Evolutionary conservation across 1,140 invertebrate species (phyloP).

Genomic region (Apis mellifera): DNA sequence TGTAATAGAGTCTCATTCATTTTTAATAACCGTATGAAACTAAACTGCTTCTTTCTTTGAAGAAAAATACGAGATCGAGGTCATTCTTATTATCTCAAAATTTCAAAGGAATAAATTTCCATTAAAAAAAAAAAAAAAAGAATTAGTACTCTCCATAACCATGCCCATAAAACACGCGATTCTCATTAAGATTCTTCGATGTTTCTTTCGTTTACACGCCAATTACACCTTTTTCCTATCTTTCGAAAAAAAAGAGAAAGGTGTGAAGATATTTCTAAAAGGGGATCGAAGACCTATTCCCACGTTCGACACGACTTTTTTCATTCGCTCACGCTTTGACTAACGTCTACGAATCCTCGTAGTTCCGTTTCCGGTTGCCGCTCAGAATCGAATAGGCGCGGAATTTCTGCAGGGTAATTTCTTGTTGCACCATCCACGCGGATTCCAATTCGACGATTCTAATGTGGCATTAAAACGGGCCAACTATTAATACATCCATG

Average conservation of each 20-base stretch:
- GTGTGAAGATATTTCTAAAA: background rate
- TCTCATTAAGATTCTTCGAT: background rate
- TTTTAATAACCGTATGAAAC: too few relatives aligned
- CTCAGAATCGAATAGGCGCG: background rate
- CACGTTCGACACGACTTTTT: background rate
- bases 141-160: too few relatives aligned
- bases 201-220: background rate
- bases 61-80: too few relatives aligned
- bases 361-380: background rate
- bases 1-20: too few relatives aligned
- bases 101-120: too few relatives aligned
- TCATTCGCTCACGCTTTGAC: background rate
- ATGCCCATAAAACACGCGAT: too few relatives aligned
- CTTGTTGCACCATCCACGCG: slow-evolving; percentile 20
- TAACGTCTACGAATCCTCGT: too few relatives aligned
- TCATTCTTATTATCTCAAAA: too few relatives aligned
- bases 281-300: background rate
- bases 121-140: too few relatives aligned
- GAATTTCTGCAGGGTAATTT: background rate
- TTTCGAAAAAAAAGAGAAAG: background rate
- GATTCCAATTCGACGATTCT: slow-evolving; percentile 62
- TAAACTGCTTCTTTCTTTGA: too few relatives aligned
- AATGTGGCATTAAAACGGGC: slow-evolving; percentile 68
- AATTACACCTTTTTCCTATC: background rate
- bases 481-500: slow-evolving; percentile 74